A percentile compares a stretch with the other conserved stretches of the same genome.
Evolutionary conservation across 2,888 invertebrate genomes (phyloP).

Genomic region (Tipula lateralis): DNA sequence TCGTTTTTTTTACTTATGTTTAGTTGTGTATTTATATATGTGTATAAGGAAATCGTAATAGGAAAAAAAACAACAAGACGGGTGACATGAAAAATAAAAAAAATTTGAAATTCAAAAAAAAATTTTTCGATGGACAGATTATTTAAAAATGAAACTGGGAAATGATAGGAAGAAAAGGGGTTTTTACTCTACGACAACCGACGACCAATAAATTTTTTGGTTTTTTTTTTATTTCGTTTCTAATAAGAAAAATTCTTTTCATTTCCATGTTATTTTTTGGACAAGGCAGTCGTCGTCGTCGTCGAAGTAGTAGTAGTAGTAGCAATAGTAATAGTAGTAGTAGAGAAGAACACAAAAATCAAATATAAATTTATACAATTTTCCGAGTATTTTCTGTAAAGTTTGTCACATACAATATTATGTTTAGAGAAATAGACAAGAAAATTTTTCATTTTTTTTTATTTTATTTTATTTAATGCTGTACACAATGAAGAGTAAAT

Average conservation of each 20-base stretch:
- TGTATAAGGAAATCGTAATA: background rate
- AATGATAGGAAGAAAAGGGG: background rate
- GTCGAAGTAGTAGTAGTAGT: background rate
- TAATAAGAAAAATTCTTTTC: conserved; percentile 21
- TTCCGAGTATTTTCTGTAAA: conserved; percentile 19
- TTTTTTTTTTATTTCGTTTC: background rate
- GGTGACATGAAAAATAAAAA: background rate
- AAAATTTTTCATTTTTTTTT: background rate
- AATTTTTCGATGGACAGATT: conserved; percentile 5
- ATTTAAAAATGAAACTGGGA: background rate
- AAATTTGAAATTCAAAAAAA: conserved; percentile 9
- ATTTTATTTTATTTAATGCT: background rate
- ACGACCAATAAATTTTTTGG: background rate
- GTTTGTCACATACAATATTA: conserved; percentile 24
- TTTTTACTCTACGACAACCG: background rate
- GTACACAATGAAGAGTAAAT: background rate
- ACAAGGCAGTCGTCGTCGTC: background rate
- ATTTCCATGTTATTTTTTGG: conserved; percentile 19
- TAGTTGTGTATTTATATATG: background rate
- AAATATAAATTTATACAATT: conserved; percentile 24
- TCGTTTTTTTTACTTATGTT: background rate
- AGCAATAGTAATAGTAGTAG: background rate
- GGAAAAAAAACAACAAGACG: background rate
- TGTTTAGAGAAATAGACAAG: conserved; percentile 24
- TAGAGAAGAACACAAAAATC: background rate